Evolutionary conservation across 1,140 invertebrate genomes (phyloP).

Genomic region (Uloborus diversus): DNA sequence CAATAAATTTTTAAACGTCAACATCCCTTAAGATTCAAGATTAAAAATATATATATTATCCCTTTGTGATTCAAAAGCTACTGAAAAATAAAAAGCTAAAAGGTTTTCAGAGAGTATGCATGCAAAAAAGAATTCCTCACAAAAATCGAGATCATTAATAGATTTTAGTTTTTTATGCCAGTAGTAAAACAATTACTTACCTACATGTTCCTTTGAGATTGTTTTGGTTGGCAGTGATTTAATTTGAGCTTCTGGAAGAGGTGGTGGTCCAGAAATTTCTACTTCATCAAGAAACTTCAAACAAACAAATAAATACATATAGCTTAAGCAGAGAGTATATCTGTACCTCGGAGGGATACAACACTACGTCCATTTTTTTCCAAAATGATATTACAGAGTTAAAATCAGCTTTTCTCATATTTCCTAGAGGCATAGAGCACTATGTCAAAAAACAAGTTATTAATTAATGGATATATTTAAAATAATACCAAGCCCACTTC

Average conservation of each 20-base stretch:
- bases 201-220: conserved; percentile 81
- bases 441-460: neutral
- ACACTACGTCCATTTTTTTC: too few species aligned
- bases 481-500: too few species aligned
- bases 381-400: too few species aligned
- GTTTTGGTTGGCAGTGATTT: conserved; percentile 80
- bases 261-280: conserved; percentile 90
- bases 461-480: conserved; percentile 7
- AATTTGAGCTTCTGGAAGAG: conserved; percentile 85
- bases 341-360: too few species aligned
- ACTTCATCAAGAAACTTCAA: conserved; percentile 85
- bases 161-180: neutral
- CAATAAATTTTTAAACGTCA: too few species aligned
- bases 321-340: neutral
- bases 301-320: neutral
- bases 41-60: conserved; percentile 80
- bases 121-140: neutral
- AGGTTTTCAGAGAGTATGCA: neutral
- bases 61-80: too few species aligned
- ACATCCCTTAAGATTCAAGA: too few species aligned
- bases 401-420: too few species aligned
- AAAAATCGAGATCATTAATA: neutral
- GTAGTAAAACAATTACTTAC: conserved; percentile 68
- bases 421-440: too few species aligned
- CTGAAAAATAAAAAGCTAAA: conserved; percentile 81